Percentiles rank a stretch among this genome's conserved stretches.
These are phyloP conservation scores for Amphipyra berbera DNA, from an alignment of 2,888 invertebrate genomes.

Conservation along the genomic window DNA sequence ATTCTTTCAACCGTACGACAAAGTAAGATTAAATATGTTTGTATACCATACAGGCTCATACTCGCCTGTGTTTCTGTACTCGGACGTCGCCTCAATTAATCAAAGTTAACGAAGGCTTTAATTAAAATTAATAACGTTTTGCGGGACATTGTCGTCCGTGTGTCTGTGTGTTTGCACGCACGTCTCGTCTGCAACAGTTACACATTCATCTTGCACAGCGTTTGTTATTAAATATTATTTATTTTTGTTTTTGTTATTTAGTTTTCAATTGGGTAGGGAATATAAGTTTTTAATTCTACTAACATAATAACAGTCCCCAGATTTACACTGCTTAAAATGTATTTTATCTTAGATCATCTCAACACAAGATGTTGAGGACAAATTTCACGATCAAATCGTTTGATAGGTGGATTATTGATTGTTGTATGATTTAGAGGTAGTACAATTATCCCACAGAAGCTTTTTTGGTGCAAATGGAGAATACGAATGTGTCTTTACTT, in stretches of 20 bases:
- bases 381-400: too few species aligned
- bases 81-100: conserved; percentile 67
- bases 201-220: conserved; percentile 47
- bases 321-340: too few species aligned
- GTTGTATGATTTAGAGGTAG: too few species aligned
- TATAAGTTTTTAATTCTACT: background rate
- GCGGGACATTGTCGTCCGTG: conserved; percentile 51
- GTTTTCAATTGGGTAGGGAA: background rate
- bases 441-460: too few species aligned
- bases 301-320: too few species aligned
- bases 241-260: conserved; percentile 8
- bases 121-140: conserved; percentile 71
- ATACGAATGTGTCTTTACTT: too few species aligned
- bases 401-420: too few species aligned
- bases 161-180: conserved; percentile 36
- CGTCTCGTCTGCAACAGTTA: conserved; percentile 41
- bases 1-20: background rate
- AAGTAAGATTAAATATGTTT: conserved; percentile 4
- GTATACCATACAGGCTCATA: conserved; percentile 5
- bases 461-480: too few species aligned
- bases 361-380: too few species aligned
- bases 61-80: conserved; percentile 5
- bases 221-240: conserved; percentile 46
- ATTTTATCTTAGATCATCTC: too few species aligned
- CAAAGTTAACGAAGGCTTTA: conserved; percentile 69